phyloP scores from a whole-genome alignment of 2,797 vertebrate genomes.

The Coregonus ussuriensis region DNA sequence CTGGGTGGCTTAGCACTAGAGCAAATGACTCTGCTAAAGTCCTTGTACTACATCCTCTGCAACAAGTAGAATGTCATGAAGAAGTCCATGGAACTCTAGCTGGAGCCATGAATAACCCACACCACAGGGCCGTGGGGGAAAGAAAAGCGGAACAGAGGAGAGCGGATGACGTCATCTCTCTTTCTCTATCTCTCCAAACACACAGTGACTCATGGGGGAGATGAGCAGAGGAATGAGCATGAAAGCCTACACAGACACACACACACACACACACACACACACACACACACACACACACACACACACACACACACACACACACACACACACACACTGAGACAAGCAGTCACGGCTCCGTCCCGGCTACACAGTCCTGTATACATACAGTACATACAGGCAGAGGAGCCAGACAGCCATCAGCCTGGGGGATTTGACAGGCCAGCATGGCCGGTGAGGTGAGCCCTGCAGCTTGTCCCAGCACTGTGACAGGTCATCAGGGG shows the following conservation, averaged over 20 bases:
- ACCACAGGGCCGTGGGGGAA: not conserved
- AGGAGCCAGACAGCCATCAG: not conserved
- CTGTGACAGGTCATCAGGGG: too few relatives aligned
- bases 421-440: too few relatives aligned
- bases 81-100: not conserved
- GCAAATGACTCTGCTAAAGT: not conserved
- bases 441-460: too few relatives aligned
- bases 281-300: not conserved
- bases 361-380: too few relatives aligned
- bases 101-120: not conserved
- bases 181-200: not conserved
- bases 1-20: conserved; percentile 11
- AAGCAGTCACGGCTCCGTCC: too few relatives aligned
- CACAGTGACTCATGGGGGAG: not conserved
- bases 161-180: not conserved
- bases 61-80: not conserved
- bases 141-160: not conserved
- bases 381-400: not conserved
- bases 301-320: not conserved
- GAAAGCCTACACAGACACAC: conserved; percentile 14
- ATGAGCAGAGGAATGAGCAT: conserved; percentile 2
- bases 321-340: too few relatives aligned
- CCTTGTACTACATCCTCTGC: not conserved
- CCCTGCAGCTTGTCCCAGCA: too few relatives aligned
- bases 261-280: conserved; percentile 6